Evolutionary conservation across 2,797 vertebrate genomes (phyloP).

Genomic region (Oreochromis mossambicus): DNA sequence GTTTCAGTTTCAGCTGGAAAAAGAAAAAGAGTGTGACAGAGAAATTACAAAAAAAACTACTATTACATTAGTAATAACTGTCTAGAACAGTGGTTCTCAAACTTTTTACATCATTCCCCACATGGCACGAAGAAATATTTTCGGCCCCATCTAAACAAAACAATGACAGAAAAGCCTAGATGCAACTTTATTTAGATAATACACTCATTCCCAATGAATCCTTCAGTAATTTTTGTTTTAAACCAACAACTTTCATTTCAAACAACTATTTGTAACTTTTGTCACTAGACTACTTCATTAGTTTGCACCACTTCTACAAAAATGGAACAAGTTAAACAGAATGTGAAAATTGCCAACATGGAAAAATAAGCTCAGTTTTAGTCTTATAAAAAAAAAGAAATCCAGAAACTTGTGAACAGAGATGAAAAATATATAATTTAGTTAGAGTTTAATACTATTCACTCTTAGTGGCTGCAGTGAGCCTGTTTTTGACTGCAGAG

Average conservation of each 20-base stretch:
- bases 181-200: background rate
- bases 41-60: background rate
- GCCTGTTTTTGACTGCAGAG: background rate
- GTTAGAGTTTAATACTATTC: background rate
- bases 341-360: background rate
- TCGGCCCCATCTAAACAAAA: background rate
- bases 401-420: background rate
- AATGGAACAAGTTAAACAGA: background rate
- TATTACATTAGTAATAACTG: background rate
- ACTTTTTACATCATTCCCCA: background rate
- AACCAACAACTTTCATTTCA: background rate
- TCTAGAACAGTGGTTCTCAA: background rate
- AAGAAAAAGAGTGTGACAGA: background rate
- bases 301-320: background rate
- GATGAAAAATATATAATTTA: background rate
- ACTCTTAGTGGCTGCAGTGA: background rate
- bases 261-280: background rate
- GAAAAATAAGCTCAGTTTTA: background rate
- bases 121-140: background rate
- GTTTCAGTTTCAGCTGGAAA: conserved; percentile 73
- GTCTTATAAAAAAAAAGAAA: background rate
- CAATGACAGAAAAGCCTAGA: background rate
- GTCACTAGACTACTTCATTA: background rate
- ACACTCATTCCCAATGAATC: background rate
- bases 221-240: background rate